Conservation (phyloP, 2,888 invertebrate species). For the Arctia plantaginis region DNA sequence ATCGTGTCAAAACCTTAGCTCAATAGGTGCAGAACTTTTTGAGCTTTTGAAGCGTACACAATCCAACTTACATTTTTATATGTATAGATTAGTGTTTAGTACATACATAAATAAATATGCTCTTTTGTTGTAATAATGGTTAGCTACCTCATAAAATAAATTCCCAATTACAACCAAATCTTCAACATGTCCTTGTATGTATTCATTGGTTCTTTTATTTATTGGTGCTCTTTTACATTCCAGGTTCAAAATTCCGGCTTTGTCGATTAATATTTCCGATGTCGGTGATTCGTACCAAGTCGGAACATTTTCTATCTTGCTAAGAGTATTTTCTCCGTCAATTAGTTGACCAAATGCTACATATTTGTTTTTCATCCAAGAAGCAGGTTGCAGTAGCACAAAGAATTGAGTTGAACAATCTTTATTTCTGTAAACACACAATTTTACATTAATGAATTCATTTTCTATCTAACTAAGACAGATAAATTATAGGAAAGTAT, state of each 20-base stretch:
- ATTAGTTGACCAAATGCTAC: slow-evolving; percentile 91
- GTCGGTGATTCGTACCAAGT: slow-evolving; percentile 88
- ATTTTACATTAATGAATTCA: not conserved
- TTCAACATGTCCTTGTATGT: slow-evolving; percentile 73
- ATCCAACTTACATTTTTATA: too few relatives aligned
- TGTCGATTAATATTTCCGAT: slow-evolving; percentile 61
- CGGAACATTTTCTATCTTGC: slow-evolving; percentile 87
- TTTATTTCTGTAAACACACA: slow-evolving; percentile 74
- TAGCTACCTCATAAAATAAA: slow-evolving; percentile 72
- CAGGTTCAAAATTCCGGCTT: slow-evolving; percentile 73
- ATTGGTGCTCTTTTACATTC: slow-evolving; percentile 72
- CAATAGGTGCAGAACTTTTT: too few relatives aligned
- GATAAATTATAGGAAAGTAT: too few relatives aligned
- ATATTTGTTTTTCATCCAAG: slow-evolving; percentile 90
- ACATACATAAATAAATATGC: not conserved
- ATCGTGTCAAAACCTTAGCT: too few relatives aligned
- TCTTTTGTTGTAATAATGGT: slow-evolving; percentile 6
- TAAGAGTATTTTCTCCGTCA: slow-evolving; percentile 88
- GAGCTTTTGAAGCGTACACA: too few relatives aligned
- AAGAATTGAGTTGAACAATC: slow-evolving; percentile 91
- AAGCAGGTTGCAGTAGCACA: slow-evolving; percentile 88
- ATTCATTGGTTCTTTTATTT: slow-evolving; percentile 67
- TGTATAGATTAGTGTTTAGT: not conserved
- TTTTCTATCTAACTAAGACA: not conserved
- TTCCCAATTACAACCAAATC: slow-evolving; percentile 67